Conservation (phyloP, 2,797 vertebrate genomes). For the Kryptolebias ocellatus region DNA sequence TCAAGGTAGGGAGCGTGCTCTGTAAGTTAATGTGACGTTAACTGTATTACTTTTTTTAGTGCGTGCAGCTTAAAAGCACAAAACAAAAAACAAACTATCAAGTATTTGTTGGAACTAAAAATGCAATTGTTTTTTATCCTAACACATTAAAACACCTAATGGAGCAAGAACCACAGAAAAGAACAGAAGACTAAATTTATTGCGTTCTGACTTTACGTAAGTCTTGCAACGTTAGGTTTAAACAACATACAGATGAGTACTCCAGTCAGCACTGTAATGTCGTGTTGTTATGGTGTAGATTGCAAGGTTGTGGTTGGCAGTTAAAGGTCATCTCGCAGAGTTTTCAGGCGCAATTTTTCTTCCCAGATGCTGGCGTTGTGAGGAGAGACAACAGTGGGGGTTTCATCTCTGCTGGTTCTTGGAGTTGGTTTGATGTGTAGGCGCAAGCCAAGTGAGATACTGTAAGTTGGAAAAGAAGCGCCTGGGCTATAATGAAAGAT, state of each 20-base stretch:
- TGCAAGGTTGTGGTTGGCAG: background rate
- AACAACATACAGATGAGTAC: background rate
- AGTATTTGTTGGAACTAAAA: too few relatives aligned
- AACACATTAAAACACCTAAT: background rate
- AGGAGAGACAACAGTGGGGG: background rate
- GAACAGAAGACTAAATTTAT: background rate
- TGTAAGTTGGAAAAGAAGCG: background rate
- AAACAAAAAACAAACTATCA: too few relatives aligned
- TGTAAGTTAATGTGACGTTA: constrained; percentile 3
- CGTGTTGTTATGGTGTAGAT: background rate
- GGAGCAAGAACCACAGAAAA: background rate
- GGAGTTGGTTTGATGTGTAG: background rate
- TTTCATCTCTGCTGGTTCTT: background rate
- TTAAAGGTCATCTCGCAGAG: background rate
- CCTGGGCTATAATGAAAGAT: background rate
- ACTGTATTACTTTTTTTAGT: too few relatives aligned
- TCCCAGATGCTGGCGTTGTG: background rate
- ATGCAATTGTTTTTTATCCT: background rate
- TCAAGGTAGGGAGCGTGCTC: background rate
- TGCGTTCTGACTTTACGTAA: background rate
- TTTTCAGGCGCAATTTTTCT: background rate
- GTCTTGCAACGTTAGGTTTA: background rate
- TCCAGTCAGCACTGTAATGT: background rate
- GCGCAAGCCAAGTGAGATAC: background rate
- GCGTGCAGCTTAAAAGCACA: too few relatives aligned